A percentile compares a stretch with the other conserved stretches of the same genome.
These are phyloP conservation scores for Pseudoips prasinana DNA, from an alignment of 2,888 invertebrate species.

Conservation along the genomic window DNA sequence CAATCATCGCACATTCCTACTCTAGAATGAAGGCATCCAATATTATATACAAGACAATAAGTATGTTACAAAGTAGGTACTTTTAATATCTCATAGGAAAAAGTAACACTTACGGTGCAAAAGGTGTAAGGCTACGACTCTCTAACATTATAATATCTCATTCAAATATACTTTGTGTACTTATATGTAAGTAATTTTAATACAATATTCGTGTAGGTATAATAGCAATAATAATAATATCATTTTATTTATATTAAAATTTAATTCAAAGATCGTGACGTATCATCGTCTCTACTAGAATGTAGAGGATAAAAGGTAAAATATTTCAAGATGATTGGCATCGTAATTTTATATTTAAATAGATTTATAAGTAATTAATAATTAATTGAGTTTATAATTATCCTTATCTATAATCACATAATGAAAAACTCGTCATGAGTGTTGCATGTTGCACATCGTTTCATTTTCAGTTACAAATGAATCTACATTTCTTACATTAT, in stretches of 20 bases:
- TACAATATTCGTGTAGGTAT: too few relatives aligned
- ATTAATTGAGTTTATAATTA: conserved; percentile 23
- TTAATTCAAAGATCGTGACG: too few relatives aligned
- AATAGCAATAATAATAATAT: too few relatives aligned
- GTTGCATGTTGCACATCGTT: conserved; percentile 47
- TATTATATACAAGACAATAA: conserved; percentile 52
- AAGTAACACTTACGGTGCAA: conserved; percentile 52
- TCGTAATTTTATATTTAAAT: background rate
- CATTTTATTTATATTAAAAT: too few relatives aligned
- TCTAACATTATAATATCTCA: conserved; percentile 29
- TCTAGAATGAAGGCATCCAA: conserved; percentile 74
- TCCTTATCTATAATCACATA: conserved; percentile 48
- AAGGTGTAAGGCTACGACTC: conserved; percentile 14
- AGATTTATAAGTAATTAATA: background rate
- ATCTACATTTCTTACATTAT: conserved; percentile 76
- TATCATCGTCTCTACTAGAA: too few relatives aligned
- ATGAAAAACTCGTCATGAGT: conserved; percentile 48
- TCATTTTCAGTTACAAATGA: conserved; percentile 69
- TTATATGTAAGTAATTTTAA: too few relatives aligned
- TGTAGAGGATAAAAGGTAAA: too few relatives aligned
- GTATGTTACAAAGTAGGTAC: conserved; percentile 22
- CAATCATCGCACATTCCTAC: too few relatives aligned
- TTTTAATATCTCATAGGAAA: conserved; percentile 52
- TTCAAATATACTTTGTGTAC: too few relatives aligned
- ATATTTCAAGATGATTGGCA: too few relatives aligned